Conservation (phyloP, 2,797 vertebrate genomes). For the Eptatretus atami region DNA sequence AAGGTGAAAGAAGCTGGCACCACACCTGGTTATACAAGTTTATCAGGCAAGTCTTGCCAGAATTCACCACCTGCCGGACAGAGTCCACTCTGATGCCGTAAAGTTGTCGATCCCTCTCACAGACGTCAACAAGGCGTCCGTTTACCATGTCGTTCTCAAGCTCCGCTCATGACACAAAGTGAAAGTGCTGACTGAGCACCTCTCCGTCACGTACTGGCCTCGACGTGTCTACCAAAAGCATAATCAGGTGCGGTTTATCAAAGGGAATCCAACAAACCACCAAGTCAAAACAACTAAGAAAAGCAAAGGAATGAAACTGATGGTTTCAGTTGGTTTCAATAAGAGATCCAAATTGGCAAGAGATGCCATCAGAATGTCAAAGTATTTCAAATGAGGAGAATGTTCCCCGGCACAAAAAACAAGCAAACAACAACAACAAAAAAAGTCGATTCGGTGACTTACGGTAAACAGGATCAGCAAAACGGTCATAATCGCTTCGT, state of each 20-base stretch:
- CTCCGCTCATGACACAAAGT: conserved; percentile 55
- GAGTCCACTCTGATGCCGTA: conserved; percentile 81
- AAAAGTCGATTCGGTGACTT: conserved; percentile 13
- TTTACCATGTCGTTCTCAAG: conserved; percentile 52
- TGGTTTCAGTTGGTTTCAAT: no score
- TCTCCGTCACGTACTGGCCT: conserved; percentile 49
- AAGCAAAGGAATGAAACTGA: no score
- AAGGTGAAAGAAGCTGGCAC: not conserved
- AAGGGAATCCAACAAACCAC: no score
- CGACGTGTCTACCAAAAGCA: conserved; percentile 36
- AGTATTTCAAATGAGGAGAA: no score
- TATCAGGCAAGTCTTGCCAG: conserved; percentile 70
- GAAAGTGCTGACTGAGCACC: conserved; percentile 52
- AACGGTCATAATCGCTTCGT: conserved; percentile 43
- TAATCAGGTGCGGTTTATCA: not conserved
- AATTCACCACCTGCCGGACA: conserved; percentile 79
- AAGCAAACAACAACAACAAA: no score
- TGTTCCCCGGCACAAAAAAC: no score
- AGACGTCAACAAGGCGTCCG: conserved; percentile 73
- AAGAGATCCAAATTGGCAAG: no score
- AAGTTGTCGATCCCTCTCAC: conserved; percentile 82
- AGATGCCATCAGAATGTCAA: no score
- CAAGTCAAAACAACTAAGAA: no score
- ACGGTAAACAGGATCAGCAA: conserved; percentile 60
- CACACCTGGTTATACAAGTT: conserved; percentile 69